A percentile compares a stretch with the other conserved stretches of the same genome.
phyloP scores from a whole-genome alignment of 2,797 vertebrate species.

The Sus cebifrons region DNA sequence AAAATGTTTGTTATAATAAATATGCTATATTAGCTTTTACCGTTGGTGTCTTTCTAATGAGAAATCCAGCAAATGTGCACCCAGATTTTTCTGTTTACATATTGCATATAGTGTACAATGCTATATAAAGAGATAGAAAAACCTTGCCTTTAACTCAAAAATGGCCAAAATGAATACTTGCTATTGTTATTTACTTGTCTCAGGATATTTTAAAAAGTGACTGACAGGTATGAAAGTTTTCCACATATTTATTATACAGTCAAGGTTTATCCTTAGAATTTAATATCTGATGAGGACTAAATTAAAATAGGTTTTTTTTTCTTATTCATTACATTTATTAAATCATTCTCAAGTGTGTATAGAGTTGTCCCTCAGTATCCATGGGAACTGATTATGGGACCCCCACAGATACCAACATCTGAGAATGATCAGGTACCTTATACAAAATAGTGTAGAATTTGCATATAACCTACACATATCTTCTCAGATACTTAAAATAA shows the following conservation, averaged over 20 bases:
- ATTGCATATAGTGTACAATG: background rate
- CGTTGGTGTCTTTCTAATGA: background rate
- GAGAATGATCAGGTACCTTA: background rate
- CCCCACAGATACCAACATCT: background rate
- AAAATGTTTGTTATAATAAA: conserved; percentile 42
- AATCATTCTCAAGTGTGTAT: conserved; percentile 42
- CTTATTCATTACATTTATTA: background rate
- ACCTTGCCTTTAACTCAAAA: conserved; percentile 20
- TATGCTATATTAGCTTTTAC: background rate
- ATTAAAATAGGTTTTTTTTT: conserved; percentile 1
- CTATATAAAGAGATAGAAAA: background rate
- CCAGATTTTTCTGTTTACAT: background rate
- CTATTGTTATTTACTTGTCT: conserved; percentile 22
- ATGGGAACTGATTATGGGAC: background rate
- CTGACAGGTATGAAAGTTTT: conserved; percentile 15
- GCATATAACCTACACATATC: background rate
- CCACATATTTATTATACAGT: background rate
- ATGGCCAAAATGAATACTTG: background rate
- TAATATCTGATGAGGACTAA: background rate
- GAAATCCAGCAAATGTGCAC: background rate
- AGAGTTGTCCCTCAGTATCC: background rate
- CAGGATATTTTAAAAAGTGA: background rate
- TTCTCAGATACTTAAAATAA: background rate
- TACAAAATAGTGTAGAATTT: background rate
- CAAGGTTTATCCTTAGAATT: conserved; percentile 49